Evolutionary conservation across 2,888 invertebrate genomes (phyloP).

Genomic region (Acanthosepion pharaonis): DNA sequence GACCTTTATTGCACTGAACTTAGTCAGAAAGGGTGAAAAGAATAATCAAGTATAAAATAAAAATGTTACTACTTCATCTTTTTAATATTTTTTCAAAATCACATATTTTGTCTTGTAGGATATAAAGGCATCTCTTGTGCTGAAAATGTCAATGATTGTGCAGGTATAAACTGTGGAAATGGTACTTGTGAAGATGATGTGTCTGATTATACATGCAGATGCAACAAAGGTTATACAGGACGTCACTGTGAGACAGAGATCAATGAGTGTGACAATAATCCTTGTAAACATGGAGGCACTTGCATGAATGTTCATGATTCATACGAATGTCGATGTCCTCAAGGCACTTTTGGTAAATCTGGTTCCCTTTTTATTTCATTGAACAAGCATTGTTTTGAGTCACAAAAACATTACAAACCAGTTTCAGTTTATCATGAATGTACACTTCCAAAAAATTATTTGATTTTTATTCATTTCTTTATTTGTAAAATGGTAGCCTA

Average conservation of each 20-base stretch:
- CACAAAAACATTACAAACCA: too few species aligned
- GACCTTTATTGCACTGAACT: too few species aligned
- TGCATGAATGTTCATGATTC: constrained; percentile 88
- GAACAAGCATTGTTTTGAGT: too few species aligned
- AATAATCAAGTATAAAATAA: too few species aligned
- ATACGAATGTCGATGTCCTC: constrained; percentile 66
- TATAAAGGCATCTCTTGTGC: neutral
- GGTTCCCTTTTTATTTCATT: constrained; percentile 41
- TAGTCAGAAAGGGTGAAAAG: too few species aligned
- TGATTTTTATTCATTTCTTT: too few species aligned
- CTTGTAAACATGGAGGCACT: constrained; percentile 95
- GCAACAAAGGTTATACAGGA: constrained; percentile 83
- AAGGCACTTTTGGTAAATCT: constrained; percentile 62
- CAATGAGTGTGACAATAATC: constrained; percentile 88
- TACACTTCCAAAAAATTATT: too few species aligned
- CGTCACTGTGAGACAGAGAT: constrained; percentile 96
- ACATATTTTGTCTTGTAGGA: neutral
- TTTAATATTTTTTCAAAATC: neutral
- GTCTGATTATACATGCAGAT: constrained; percentile 55
- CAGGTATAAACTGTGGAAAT: neutral
- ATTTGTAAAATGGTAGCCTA: too few species aligned
- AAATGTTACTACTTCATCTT: neutral
- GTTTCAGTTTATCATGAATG: too few species aligned
- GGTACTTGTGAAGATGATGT: constrained; percentile 54
- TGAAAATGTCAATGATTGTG: neutral